phyloP scores from a whole-genome alignment of 2,797 vertebrate species.

The Brachyalestes nurse region DNA sequence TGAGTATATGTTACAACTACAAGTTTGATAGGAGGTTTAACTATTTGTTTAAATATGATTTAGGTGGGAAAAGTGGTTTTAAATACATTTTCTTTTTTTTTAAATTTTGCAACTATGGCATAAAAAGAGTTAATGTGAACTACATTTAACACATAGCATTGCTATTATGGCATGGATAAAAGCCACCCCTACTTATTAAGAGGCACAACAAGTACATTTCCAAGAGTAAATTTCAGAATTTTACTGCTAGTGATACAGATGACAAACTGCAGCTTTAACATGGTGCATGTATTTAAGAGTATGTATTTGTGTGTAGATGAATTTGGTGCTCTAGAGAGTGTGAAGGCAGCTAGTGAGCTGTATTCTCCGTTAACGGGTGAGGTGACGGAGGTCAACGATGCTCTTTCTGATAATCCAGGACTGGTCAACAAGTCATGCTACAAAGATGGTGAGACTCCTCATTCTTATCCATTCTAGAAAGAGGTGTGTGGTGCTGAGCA shows the following conservation, averaged over 20 bases:
- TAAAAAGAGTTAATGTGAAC: background rate
- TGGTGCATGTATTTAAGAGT: background rate
- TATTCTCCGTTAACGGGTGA: conserved; percentile 94
- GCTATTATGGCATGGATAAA: background rate
- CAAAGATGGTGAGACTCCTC: conserved; percentile 85
- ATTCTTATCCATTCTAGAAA: no score
- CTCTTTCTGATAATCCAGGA: conserved; percentile 89
- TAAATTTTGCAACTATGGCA: background rate
- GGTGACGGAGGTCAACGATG: conserved; percentile 88
- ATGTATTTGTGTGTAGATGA: conserved; percentile 81
- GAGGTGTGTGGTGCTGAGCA: background rate
- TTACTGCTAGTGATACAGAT: background rate
- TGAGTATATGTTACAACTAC: no score
- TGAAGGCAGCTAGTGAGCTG: conserved; percentile 97
- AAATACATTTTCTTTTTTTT: no score
- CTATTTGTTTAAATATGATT: no score
- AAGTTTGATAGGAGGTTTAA: no score
- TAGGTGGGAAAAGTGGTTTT: no score
- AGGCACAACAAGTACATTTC: no score
- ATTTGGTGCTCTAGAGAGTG: conserved; percentile 96
- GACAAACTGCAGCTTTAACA: background rate
- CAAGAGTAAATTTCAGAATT: no score
- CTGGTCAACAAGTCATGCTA: conserved; percentile 98
- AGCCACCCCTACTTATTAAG: background rate
- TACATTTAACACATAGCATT: background rate